Evolutionary conservation across 2,888 invertebrate genomes (phyloP).

Genomic region (Eudemis profundana): DNA sequence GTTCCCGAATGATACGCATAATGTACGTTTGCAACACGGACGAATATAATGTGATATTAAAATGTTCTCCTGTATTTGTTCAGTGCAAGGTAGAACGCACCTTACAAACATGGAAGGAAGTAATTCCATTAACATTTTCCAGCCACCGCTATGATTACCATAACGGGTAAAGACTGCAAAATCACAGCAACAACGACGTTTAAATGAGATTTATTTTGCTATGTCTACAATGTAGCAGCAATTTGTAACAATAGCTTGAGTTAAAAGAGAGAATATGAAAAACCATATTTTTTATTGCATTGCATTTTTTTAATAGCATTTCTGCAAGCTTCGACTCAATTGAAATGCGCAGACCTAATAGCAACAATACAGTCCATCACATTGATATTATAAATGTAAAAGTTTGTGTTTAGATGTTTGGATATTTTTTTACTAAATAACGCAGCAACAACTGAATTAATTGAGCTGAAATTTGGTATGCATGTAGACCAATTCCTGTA

Average conservation of each 20-base stretch:
- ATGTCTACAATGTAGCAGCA: background rate
- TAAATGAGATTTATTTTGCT: background rate
- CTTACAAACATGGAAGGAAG: slow-evolving; percentile 36
- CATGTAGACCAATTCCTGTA: no score
- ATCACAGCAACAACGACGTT: slow-evolving; percentile 23
- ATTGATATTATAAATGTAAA: no score
- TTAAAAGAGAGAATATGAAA: background rate
- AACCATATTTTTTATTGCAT: background rate
- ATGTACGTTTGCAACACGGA: no score
- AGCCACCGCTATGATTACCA: slow-evolving; percentile 47
- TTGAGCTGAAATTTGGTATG: no score
- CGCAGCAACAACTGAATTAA: no score
- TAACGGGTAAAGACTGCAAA: slow-evolving; percentile 45
- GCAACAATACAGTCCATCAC: no score
- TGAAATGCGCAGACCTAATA: no score
- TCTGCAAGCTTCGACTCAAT: no score
- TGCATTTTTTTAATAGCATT: no score
- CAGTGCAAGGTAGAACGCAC: slow-evolving; percentile 10
- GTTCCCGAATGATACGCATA: no score
- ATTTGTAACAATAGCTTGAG: background rate
- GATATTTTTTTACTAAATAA: no score
- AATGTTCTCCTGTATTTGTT: slow-evolving; percentile 9
- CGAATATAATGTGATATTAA: background rate
- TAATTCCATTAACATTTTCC: slow-evolving; percentile 52
- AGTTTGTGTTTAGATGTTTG: no score